Conservation (phyloP, 2,888 invertebrate genomes). For the Patella ulyssiponensis region DNA sequence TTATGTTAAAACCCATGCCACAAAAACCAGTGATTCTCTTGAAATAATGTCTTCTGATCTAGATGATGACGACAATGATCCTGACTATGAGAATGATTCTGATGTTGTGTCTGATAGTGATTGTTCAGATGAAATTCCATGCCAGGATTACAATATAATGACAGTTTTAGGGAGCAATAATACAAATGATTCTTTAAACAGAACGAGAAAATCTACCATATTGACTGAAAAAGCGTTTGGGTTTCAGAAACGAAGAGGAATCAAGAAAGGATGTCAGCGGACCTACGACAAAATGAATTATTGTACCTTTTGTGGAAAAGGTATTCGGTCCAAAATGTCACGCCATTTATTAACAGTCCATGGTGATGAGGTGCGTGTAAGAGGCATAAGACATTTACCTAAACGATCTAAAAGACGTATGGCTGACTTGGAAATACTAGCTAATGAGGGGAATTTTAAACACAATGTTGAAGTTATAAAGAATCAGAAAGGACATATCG, state of each 20-base stretch:
- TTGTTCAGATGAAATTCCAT: conserved; percentile 9
- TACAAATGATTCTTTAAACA: not conserved
- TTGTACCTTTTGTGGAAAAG: conserved; percentile 35
- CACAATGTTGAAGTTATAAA: conserved; percentile 34
- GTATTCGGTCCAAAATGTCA: conserved; percentile 33
- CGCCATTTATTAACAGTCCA: conserved; percentile 32
- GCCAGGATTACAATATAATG: not conserved
- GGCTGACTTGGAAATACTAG: conserved; percentile 32
- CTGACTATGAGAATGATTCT: not conserved
- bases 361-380: conserved; percentile 28
- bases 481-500: conserved; percentile 9
- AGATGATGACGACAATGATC: not conserved
- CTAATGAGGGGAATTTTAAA: conserved; percentile 41
- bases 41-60: not conserved
- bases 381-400: conserved; percentile 23
- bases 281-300: conserved; percentile 37
- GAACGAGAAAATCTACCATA: not conserved
- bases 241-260: not conserved
- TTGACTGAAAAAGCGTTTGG: not conserved
- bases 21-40: not conserved
- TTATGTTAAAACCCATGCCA: not conserved
- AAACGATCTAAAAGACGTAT: conserved; percentile 31
- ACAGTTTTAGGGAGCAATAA: not conserved
- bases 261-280: conserved; percentile 32
- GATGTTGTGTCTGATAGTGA: conserved; percentile 14